Conservation (phyloP, 2,888 invertebrate species). For the Stramonita haemastoma region DNA sequence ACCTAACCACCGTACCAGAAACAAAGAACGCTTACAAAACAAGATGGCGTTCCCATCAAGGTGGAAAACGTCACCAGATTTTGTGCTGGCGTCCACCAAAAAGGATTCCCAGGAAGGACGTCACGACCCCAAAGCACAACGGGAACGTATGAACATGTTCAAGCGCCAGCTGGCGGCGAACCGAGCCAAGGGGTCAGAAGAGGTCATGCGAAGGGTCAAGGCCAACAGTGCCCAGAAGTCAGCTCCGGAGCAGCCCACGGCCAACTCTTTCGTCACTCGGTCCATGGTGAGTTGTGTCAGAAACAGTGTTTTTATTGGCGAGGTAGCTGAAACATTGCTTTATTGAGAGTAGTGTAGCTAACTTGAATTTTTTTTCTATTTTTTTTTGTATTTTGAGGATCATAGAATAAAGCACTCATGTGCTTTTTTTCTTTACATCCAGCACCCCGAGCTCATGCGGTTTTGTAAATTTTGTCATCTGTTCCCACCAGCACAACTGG, state of each 20-base stretch:
- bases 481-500: too few species aligned
- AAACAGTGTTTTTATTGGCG: not conserved
- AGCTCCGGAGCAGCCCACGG: not conserved
- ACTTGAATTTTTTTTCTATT: too few species aligned
- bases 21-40: not conserved
- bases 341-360: too few species aligned
- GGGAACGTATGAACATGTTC: conserved; percentile 40
- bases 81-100: conserved; percentile 24
- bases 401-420: too few species aligned
- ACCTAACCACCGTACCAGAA: too few species aligned
- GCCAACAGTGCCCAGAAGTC: not conserved
- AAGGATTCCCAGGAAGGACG: not conserved
- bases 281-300: not conserved
- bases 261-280: conserved; percentile 25
- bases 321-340: too few species aligned
- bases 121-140: conserved; percentile 36
- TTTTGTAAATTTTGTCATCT: too few species aligned
- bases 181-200: conserved; percentile 30
- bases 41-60: conserved; percentile 8
- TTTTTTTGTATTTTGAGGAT: too few species aligned
- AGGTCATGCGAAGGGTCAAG: conserved; percentile 38
- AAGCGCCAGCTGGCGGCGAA: conserved; percentile 43
- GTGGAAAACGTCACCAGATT: conserved; percentile 22
- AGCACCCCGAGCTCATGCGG: too few species aligned
- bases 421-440: too few species aligned